Base-by-base conservation (phyloP, 2,113 vertebrate genomes). In the Protobothrops mucrosquamatus region DNA sequence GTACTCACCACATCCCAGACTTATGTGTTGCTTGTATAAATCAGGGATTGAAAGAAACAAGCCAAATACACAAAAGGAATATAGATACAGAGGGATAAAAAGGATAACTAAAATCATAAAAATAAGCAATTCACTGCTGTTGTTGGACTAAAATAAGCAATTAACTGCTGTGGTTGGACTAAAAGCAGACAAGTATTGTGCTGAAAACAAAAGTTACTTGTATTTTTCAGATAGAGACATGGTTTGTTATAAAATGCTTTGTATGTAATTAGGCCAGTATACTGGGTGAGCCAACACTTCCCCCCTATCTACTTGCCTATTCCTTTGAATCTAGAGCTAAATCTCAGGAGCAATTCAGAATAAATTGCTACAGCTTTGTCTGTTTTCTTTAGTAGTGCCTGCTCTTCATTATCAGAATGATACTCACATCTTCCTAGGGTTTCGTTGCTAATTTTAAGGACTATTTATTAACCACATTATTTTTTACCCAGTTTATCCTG, bases 131-230 rank as follows among this genome's bases (percentile, higher is more conserved):
- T 95, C 95, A 34, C 94, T 95, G 95, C 95, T 95, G 95, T 96
- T 94, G 34, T 95, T 95, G 69, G 94, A 96, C 94, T 95, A 97
- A 97, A 96, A 96, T 96, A 95, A 93, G 94, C 96, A 89, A 96
- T 92, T 95, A 95, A 34, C 94, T 95, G 95, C 95, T 95, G 95
- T 96, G 94, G 34, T 95, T 95, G 69, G 94, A 96, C 94, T 95
- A 97, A 97, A 96, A 96, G 96, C 91, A 97, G 97, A 97, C 97
- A 97, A 96, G 96, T 97, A 97, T 96, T 96, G 94, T 97, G 96
- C 95, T 95, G 95, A 93, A 96, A 97, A 97, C 93, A 96, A 96
- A 97, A 97, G 97, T 97, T 95, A 95, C 97, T 95, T 96, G 97
- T 97, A 96, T 96, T 94, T 97, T 97, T 96, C 96, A 97, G 97